Percentiles rank a stretch among this genome's conserved stretches.
phyloP scores from a whole-genome alignment of 2,113 vertebrate species.

The Cebidichthys violaceus region DNA sequence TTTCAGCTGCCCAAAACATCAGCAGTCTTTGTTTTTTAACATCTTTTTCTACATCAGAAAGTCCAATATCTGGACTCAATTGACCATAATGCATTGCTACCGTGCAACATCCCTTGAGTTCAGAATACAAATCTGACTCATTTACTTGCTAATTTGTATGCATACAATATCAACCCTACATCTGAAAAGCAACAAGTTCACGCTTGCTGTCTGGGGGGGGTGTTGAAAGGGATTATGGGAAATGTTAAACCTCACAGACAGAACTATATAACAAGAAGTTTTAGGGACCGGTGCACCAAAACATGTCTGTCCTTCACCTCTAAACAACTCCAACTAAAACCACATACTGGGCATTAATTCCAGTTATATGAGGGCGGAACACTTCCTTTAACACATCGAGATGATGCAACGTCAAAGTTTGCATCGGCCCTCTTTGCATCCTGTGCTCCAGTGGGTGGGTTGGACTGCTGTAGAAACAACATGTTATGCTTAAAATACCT shows the following conservation, averaged over 20 bases:
- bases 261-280: background rate
- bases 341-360: background rate
- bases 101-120: background rate
- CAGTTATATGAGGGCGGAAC: background rate
- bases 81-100: constrained; percentile 16
- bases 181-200: constrained; percentile 11
- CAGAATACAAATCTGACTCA: background rate
- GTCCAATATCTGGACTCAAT: background rate
- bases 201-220: background rate
- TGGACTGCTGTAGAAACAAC: constrained; percentile 45
- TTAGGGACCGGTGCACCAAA: background rate
- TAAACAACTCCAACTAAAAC: background rate
- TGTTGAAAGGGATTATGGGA: background rate
- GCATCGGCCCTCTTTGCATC: background rate
- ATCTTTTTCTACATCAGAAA: background rate
- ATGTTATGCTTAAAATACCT: constrained; percentile 69
- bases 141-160: background rate
- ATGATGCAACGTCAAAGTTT: background rate
- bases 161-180: background rate
- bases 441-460: background rate
- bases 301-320: background rate
- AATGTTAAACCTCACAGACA: background rate
- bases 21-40: background rate
- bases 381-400: background rate
- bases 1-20: background rate